Conservation (phyloP, 2,888 invertebrate genomes). For the Lasius fuliginosus region DNA sequence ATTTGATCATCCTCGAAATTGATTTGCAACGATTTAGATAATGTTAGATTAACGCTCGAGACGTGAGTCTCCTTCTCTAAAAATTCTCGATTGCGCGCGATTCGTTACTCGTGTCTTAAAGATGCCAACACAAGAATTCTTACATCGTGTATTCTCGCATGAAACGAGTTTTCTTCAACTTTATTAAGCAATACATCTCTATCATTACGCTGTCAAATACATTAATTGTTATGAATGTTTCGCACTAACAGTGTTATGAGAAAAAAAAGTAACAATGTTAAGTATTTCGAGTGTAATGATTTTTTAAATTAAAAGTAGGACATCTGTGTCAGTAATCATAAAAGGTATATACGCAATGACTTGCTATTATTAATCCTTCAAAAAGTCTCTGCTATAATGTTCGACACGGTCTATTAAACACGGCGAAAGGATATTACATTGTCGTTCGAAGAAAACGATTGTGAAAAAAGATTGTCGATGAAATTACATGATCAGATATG, state of each 20-base stretch:
- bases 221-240: neutral
- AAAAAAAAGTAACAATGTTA: neutral
- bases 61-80: neutral
- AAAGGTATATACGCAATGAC: conserved; percentile 30
- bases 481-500: conserved; percentile 31
- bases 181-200: neutral
- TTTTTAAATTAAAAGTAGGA: neutral
- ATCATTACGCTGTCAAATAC: neutral
- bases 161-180: neutral
- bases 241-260: neutral
- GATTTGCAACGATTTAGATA: conserved; percentile 21
- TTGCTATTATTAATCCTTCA: conserved; percentile 27
- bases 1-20: neutral
- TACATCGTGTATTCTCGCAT: neutral
- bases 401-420: conserved; percentile 66
- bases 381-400: conserved; percentile 56
- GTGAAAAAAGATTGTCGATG: conserved; percentile 8
- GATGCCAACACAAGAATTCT: neutral
- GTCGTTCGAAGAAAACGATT: conserved; percentile 19
- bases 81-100: neutral
- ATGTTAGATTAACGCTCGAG: conserved; percentile 49
- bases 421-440: conserved; percentile 51
- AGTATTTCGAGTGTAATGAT: neutral
- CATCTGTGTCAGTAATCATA: neutral
- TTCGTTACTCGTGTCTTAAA: neutral